Base-by-base conservation (phyloP, 2,113 vertebrate species). In the Speoplatyrhinus poulsoni region DNA sequence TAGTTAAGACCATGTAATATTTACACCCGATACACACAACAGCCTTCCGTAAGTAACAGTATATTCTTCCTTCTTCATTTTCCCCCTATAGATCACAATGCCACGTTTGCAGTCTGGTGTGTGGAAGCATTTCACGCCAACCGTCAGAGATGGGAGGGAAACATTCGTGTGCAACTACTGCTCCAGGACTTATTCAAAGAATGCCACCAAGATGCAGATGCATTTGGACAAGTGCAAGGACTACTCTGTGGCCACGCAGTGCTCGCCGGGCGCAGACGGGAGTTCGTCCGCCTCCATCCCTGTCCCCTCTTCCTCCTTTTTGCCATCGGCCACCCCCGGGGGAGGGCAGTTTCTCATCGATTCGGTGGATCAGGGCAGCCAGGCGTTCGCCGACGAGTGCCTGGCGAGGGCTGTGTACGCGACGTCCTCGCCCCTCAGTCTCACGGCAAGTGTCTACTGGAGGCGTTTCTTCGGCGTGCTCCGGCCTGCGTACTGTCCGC, bases 161-260 rank as follows among this genome's bases (percentile, higher is more conserved):
- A 71, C 75, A 12, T 76, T 76, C 62, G 80, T 83, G 49, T 88
- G 87, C 69, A 88, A 83, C 71, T 87, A 87, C 67, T 87, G 82
- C 55, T 73, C 36, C 11, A 80, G 70, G 73, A 69, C 73, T 0
- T 75, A 85, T 67, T 72, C 79, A 3, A 83, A 85, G 58, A 87
- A 82, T 3, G 82, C 74, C 0, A 87, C 81, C 58, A 87, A 87
- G 68, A 80, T 85, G 81, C 81, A 87, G 79, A 73, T 80, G 61
- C 83, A 87, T 67, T 64, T 87, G 60, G 69, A 72, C 60, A 84
- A 89, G 71, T 89, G 83, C 63, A 72, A 73, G 59, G 76, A 78
- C 59, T 78, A 76, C 65, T 78, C 74, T 3, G 58, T 64, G 49
- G 50, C 70, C 19, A 81, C 55, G 0, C 77, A 84, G 62, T 74